A percentile compares a stretch with the other conserved stretches of the same genome.
Conservation (phyloP, 2,888 invertebrate genomes). For the Esperia sulphurella region DNA sequence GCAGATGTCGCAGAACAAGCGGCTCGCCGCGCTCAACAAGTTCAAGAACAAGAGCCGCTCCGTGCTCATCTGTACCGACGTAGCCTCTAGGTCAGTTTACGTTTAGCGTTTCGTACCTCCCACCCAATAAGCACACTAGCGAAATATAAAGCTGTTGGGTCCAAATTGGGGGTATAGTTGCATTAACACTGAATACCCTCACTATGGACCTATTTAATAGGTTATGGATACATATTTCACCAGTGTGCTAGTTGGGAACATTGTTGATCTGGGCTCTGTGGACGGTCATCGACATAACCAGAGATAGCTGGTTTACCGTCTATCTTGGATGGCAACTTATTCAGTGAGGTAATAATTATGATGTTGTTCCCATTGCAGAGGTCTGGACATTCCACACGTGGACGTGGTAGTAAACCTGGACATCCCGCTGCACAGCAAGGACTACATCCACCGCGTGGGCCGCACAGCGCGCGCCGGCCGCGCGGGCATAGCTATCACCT, state of each 20-base stretch:
- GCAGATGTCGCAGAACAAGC: conserved; percentile 98
- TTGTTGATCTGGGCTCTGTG: too few species aligned
- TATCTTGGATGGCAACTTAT: background rate
- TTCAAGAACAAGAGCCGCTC: conserved; percentile 96
- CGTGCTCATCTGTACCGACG: conserved; percentile 98
- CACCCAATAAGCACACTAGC: too few species aligned
- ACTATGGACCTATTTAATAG: too few species aligned
- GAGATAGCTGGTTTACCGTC: too few species aligned
- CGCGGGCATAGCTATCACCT: conserved; percentile 95
- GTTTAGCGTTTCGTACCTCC: too few species aligned
- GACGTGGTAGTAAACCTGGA: conserved; percentile 99
- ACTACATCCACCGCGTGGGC: conserved; percentile 99
- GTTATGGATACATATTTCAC: too few species aligned
- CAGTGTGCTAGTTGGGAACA: too few species aligned
- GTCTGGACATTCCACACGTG: conserved; percentile 98
- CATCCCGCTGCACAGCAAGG: conserved; percentile 98
- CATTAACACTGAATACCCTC: too few species aligned
- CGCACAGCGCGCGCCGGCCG: conserved; percentile 97
- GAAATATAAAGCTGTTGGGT: too few species aligned
- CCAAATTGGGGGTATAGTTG: too few species aligned
- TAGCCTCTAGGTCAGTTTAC: conserved; percentile 95
- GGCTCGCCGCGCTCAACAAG: conserved; percentile 96
- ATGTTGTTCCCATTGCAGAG: conserved; percentile 77
- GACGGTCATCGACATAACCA: too few species aligned
- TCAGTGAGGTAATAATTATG: background rate